Base-by-base conservation (phyloP, 2,113 vertebrate genomes). In the Heterotis niloticus region DNA sequence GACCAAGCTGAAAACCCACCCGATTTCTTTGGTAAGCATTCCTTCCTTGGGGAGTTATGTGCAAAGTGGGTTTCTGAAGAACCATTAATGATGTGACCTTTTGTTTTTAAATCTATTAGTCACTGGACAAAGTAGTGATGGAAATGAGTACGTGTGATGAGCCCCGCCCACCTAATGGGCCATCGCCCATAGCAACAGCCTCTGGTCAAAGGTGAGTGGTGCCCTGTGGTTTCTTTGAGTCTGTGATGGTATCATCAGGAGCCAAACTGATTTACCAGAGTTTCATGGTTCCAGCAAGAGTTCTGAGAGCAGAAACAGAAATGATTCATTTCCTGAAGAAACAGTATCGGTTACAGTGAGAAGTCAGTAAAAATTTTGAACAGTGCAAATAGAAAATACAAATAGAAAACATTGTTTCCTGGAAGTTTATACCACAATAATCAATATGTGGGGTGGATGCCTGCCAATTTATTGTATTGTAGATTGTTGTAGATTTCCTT, bases 111-210 rank as follows among this genome's bases (percentile, higher is more conserved):
- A 52, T 1, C 0, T 0, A 73, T 74, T 82, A 99, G 98, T 94
- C 93, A 44, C 88, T 99, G 84, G 98, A 99, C 90, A 99, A 99
- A 91, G 98, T 99, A 64, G 91, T 96, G 81, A 98, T 99, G 98
- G 98, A 99, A 90, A 99, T 99, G 98, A 98, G 96, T 82, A 98
- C 98, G 64, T 99, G 98, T 89, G 98, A 99, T 83, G 96, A 98
- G 80, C 98, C 98, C 57, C 94, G 98, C 74, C 90, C 92, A 24
- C 96, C 96, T 66, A 99, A 99, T 72, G 97, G 98, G 29, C 98
- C 97, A 0, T 99, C 98, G 76, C 98, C 98, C 70, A 97, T 99
- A 88, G 98, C 97, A 85, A 98, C 96, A 72, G 96, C 95, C 73
- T 98, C 98, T 0, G 98, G 98, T 84, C 97, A 99, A 85, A 99